Conservation (phyloP, 2,113 vertebrate genomes). For the Strigops habroptila region DNA sequence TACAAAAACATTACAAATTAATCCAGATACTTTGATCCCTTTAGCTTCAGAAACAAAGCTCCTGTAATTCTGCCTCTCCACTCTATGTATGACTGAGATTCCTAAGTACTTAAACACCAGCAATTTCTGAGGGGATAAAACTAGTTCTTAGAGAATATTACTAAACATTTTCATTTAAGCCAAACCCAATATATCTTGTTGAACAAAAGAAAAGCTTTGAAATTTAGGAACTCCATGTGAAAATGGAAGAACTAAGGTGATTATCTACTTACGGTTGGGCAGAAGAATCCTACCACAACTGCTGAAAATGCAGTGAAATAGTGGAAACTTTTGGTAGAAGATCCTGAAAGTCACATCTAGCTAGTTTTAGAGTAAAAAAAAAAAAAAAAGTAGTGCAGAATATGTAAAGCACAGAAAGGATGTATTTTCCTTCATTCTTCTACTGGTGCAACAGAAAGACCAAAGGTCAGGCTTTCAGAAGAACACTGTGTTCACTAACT, state of each 20-base stretch:
- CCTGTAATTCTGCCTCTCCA: background rate
- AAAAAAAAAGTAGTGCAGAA: background rate
- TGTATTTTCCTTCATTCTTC: background rate
- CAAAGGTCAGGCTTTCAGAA: background rate
- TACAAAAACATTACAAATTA: background rate
- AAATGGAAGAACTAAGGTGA: background rate
- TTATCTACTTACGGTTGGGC: background rate
- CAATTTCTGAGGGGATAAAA: background rate
- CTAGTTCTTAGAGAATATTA: background rate
- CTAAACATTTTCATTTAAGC: background rate
- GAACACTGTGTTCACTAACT: background rate
- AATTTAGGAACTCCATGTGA: background rate
- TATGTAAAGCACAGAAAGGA: background rate
- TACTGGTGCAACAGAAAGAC: background rate
- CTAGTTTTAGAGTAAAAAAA: background rate
- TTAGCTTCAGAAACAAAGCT: background rate
- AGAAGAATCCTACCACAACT: background rate
- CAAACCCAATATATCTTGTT: background rate
- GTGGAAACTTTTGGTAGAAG: background rate
- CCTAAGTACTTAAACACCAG: background rate
- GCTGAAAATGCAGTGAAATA: background rate
- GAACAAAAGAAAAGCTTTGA: background rate
- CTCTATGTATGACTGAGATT: background rate
- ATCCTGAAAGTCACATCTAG: background rate
- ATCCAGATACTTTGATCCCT: background rate